These are phyloP conservation scores for Alviniconcha strummeri DNA, from an alignment of 2,888 invertebrate genomes.

Conservation along the genomic window DNA sequence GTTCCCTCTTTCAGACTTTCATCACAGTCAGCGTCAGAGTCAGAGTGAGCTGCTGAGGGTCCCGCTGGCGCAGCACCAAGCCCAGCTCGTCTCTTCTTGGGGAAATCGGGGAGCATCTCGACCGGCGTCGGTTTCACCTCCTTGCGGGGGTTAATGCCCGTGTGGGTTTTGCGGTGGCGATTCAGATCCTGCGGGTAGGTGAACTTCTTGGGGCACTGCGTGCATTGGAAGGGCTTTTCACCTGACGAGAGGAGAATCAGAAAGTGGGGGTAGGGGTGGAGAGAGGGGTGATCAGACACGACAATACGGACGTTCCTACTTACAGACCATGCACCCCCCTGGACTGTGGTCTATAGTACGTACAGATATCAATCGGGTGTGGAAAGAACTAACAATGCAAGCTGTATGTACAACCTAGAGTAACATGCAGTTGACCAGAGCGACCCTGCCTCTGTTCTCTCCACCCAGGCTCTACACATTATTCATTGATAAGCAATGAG, in stretches of 20 bases:
- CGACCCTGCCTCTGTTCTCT: no score
- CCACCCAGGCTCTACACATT: no score
- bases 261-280: neutral
- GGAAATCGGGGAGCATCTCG: no score
- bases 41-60: no score
- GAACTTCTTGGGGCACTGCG: neutral
- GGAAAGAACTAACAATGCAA: neutral
- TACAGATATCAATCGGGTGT: neutral
- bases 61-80: no score
- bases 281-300: no score
- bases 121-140: no score
- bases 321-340: neutral
- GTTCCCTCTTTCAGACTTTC: neutral
- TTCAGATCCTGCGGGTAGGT: neutral
- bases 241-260: neutral
- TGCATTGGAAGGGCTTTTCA: neutral
- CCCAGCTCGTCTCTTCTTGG: no score
- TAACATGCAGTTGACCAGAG: no score
- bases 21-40: no score
- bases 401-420: neutral
- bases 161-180: constrained; percentile 5
- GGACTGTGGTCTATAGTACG: neutral
- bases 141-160: neutral
- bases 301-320: no score
- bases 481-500: no score